Base-by-base conservation (phyloP, 1,140 invertebrate species). In the Drosophila repletoides region DNA sequence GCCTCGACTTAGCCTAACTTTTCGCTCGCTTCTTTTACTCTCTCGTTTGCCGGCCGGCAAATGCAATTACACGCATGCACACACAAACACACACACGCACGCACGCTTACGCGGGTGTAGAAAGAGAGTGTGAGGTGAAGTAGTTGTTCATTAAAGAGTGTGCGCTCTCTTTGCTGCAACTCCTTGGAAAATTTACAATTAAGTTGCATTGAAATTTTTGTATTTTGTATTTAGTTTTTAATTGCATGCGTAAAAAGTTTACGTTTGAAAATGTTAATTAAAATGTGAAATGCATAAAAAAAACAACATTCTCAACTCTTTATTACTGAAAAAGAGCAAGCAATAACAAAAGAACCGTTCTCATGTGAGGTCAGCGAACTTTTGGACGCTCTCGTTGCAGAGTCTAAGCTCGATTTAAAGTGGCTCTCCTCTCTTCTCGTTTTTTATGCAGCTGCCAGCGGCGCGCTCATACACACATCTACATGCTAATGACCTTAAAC, bases 201-300 rank as follows among this genome's bases (percentile, higher is more conserved):
- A 69, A 69, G 43, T 41, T n/a, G n/a, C n/a, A n/a, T n/a, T 64
- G 36, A 36, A 49, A 40, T 69, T 65, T 75, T 79, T 79, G 66
- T 80, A 81, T 43, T 55, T 41, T 55, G 49, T 45, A 45, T 33
- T 38, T 67, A 76, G 73, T 76, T 61, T 75, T 55, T 75, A 75
- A 80, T 80, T 75, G 76, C 76, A 79, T 79, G 76, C 76, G 76
- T 75, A 80, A 55, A 33, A 64, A 63, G 56, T 59, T 74, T 86
- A 84, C 77, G 77, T 70, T 51, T 51, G 48, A 51, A 79, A 79
- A 84, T 86, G 80, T 84, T 84, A 75, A 84, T 84, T 84, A 84
- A 86, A 84, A 68, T 76, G 76, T 80, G 71, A 80, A 77, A 80
- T 80, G 76, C 76, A 80, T 68, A 59, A 61, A 59, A 67, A 55